Evolutionary conservation across 2,888 invertebrate genomes (phyloP).

Genomic region (Sinotaia quadrata): DNA sequence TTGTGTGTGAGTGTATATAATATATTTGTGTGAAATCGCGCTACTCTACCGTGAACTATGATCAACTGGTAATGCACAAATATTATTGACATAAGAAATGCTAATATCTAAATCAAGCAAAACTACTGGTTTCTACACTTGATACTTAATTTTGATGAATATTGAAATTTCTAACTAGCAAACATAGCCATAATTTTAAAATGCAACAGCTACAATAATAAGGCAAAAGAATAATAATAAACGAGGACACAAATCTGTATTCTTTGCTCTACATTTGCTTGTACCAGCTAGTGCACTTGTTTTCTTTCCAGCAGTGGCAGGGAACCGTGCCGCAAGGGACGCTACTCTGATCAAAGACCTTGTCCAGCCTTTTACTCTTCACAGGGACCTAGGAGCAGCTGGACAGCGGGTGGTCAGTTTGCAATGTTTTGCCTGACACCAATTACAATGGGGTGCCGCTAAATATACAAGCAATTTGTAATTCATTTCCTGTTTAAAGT

Average conservation of each 20-base stretch:
- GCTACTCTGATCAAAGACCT: conserved; percentile 3
- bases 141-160: no score
- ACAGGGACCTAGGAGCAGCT: background rate
- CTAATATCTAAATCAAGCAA: no score
- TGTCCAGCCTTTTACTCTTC: background rate
- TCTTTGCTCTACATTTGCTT: background rate
- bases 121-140: no score
- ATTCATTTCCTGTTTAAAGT: background rate
- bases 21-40: no score
- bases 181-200: no score
- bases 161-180: no score
- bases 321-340: background rate
- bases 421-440: background rate
- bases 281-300: background rate
- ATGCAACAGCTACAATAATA: no score
- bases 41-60: no score
- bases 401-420: conserved; percentile 12
- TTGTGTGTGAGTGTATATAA: no score
- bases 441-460: background rate
- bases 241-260: background rate
- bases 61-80: no score
- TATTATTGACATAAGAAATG: no score
- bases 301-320: background rate
- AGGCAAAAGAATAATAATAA: no score
- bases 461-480: conserved; percentile 18